Percentiles rank a stretch among this genome's conserved stretches.
Evolutionary conservation across 2,797 vertebrate species (phyloP).

Genomic region (Pogoniulus pusillus): DNA sequence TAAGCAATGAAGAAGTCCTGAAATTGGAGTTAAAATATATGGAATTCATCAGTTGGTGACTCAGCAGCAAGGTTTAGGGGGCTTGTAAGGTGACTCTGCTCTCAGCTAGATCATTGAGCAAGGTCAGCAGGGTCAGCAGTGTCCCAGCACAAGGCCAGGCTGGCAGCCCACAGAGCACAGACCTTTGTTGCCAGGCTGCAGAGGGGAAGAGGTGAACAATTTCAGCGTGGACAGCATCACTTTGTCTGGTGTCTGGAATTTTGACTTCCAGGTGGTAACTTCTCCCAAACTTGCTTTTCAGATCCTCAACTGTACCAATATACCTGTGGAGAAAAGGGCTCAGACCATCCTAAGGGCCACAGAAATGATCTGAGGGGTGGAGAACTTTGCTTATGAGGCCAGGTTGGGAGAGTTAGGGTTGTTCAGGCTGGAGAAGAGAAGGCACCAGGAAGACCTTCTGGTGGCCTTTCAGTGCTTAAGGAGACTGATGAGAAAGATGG

Average conservation of each 20-base stretch:
- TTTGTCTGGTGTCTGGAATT: slow-evolving; percentile 71
- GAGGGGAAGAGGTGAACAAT: slow-evolving; percentile 85
- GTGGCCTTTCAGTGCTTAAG: not conserved
- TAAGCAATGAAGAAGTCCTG: slow-evolving; percentile 85
- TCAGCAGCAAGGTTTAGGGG: no score
- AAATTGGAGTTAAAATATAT: not conserved
- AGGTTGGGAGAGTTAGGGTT: not conserved
- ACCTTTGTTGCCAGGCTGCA: slow-evolving; percentile 86
- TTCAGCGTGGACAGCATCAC: slow-evolving; percentile 80
- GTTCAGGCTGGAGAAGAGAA: not conserved
- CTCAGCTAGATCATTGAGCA: not conserved
- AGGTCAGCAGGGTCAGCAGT: not conserved
- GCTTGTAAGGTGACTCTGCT: not conserved
- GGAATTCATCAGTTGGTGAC: not conserved
- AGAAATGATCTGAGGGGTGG: not conserved
- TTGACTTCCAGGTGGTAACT: slow-evolving; percentile 89
- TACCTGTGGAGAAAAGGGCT: slow-evolving; percentile 73
- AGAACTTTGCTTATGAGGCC: not conserved
- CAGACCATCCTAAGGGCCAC: not conserved
- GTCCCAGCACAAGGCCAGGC: rapidly evolving
- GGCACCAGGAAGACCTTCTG: not conserved
- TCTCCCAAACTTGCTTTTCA: slow-evolving; percentile 86
- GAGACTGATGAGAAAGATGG: not conserved
- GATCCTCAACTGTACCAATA: slow-evolving; percentile 87
- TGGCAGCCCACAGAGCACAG: not conserved